These are phyloP conservation scores for Psilopogon haemacephalus DNA, from an alignment of 2,113 vertebrate species.

Conservation along the genomic window DNA sequence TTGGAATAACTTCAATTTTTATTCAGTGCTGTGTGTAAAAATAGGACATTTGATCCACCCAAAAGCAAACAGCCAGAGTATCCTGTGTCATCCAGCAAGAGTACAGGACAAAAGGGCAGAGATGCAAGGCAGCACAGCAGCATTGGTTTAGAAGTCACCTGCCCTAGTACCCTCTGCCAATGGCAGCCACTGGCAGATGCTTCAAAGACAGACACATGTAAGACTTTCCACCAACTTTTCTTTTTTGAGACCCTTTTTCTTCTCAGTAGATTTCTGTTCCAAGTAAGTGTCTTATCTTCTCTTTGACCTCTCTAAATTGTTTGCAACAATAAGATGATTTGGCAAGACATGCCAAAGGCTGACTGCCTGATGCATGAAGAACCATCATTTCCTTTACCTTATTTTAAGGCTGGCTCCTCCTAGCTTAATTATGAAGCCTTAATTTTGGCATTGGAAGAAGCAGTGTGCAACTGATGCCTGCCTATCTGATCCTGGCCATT, in stretches of 20 bases:
- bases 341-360: not conserved
- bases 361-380: not conserved
- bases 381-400: not conserved
- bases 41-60: not conserved
- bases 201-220: not conserved
- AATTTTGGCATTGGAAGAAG: not conserved
- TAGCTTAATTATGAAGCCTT: not conserved
- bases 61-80: not conserved
- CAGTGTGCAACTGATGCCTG: not conserved
- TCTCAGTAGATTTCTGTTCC: not conserved
- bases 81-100: not conserved
- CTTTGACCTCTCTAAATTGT: not conserved
- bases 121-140: not conserved
- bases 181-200: not conserved
- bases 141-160: not conserved
- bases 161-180: not conserved
- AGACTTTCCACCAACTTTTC: not conserved
- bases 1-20: constrained; percentile 25
- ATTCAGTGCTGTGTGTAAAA: not conserved
- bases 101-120: not conserved
- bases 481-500: not conserved
- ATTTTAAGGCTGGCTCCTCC: not conserved
- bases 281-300: not conserved
- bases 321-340: not conserved
- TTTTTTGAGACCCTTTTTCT: not conserved